A percentile compares a stretch with the other conserved stretches of the same genome.
These are phyloP conservation scores for Lasaia peninsularis DNA, from an alignment of 1,140 invertebrate species.

Conservation along the genomic window DNA sequence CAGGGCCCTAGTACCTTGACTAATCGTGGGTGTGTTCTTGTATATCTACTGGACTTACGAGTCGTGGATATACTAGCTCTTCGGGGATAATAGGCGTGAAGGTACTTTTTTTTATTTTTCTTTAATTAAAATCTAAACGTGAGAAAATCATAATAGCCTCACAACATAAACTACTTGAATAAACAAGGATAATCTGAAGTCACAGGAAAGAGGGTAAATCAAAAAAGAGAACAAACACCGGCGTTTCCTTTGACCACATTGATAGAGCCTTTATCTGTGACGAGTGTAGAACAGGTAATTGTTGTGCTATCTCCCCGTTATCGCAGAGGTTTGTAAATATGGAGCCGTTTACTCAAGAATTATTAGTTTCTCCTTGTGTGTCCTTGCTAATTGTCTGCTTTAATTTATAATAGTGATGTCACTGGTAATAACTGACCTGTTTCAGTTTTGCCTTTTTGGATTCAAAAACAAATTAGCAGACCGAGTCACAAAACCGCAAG, in stretches of 20 bases:
- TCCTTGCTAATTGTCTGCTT: conserved; percentile 23
- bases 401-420: background rate
- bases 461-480: no score
- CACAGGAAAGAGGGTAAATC: conserved; percentile 27
- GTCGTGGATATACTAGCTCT: no score
- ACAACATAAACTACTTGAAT: conserved; percentile 15
- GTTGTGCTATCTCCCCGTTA: conserved; percentile 40
- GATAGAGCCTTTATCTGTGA: conserved; percentile 41
- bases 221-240: conserved; percentile 49
- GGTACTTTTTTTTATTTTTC: no score
- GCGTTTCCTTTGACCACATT: conserved; percentile 57
- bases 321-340: conserved; percentile 41
- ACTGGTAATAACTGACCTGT: background rate
- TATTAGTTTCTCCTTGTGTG: conserved; percentile 39
- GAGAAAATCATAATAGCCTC: conserved; percentile 1
- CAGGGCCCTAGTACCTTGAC: no score
- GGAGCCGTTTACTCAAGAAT: conserved; percentile 45
- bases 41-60: no score
- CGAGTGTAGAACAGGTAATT: conserved; percentile 37
- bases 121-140: background rate
- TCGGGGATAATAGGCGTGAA: no score
- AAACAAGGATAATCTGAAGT: conserved; percentile 9
- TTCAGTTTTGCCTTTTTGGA: background rate
- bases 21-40: no score
- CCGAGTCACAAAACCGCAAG: no score